phyloP scores from a whole-genome alignment of 2,797 vertebrate genomes.

The Poecile montanus region DNA sequence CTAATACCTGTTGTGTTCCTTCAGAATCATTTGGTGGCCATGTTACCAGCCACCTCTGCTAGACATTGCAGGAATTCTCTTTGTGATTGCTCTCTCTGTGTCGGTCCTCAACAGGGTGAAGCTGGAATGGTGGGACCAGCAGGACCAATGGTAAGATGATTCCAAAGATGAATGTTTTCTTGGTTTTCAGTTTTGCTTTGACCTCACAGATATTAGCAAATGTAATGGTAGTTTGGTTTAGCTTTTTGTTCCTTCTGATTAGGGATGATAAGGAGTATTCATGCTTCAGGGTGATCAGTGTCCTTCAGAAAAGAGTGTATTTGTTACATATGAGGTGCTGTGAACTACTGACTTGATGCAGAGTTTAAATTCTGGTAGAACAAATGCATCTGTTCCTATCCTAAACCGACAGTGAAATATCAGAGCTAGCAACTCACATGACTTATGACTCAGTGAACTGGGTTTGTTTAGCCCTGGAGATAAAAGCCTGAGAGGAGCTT shows the following conservation, averaged over 20 bases:
- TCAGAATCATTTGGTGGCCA: not conserved
- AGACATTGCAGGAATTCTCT: not conserved
- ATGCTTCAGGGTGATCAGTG: not conserved
- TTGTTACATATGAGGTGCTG: not conserved
- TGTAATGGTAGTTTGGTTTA: not conserved
- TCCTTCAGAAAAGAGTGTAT: not conserved
- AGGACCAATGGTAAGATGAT: conserved; percentile 76
- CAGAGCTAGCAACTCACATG: not conserved
- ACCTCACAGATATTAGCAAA: not conserved
- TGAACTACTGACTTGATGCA: not conserved
- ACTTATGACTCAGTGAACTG: not conserved
- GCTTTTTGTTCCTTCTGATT: not conserved
- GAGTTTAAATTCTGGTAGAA: not conserved
- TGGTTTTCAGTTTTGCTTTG: not conserved
- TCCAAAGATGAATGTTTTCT: not conserved
- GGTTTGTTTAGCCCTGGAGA: not conserved
- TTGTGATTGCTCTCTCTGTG: not conserved
- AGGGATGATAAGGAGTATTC: not conserved
- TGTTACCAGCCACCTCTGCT: not conserved
- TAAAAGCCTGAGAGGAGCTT: not conserved
- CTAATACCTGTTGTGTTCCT: not conserved
- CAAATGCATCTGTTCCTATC: not conserved
- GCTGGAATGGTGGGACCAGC: conserved; percentile 77
- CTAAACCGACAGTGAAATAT: not conserved
- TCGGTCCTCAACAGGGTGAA: conserved; percentile 81